Percentiles rank a stretch among this genome's conserved stretches.
Conservation (phyloP, 2,113 vertebrate species). For the Embiotoca jacksoni region DNA sequence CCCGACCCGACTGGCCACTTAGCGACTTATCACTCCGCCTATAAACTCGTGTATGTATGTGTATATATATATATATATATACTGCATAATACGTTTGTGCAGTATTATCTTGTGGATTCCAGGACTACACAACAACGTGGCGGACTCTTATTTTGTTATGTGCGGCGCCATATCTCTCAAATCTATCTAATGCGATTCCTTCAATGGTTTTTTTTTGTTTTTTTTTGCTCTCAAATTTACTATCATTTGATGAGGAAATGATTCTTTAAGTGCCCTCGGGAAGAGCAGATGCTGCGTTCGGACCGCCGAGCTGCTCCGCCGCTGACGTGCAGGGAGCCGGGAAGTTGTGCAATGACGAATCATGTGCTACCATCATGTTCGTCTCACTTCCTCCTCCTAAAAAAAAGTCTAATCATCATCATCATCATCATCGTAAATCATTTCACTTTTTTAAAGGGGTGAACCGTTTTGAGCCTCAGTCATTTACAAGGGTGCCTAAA, state of each 20-base stretch:
- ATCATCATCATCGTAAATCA: no score
- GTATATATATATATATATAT: not conserved
- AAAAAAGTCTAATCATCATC: not conserved
- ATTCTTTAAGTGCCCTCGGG: not conserved
- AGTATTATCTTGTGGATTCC: not conserved
- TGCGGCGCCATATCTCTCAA: no score
- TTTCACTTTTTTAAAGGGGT: not conserved
- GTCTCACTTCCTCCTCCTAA: conserved; percentile 27
- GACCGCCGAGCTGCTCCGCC: conserved; percentile 15
- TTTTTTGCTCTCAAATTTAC: conserved; percentile 6
- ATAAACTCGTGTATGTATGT: no score
- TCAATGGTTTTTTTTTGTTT: not conserved
- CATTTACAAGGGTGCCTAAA: no score
- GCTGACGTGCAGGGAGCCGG: conserved; percentile 9
- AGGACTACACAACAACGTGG: not conserved
- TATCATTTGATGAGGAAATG: not conserved
- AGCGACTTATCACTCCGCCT: not conserved
- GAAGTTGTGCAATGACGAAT: conserved; percentile 46
- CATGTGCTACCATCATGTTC: conserved; percentile 11
- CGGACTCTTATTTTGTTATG: not conserved
- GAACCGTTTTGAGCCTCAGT: not conserved
- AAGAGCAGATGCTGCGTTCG: conserved; percentile 1
- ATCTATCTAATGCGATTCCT: not conserved
- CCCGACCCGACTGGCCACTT: not conserved
- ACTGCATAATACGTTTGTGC: not conserved